Evolutionary conservation across 1,140 invertebrate species (phyloP).

Genomic region (Samia ricini): DNA sequence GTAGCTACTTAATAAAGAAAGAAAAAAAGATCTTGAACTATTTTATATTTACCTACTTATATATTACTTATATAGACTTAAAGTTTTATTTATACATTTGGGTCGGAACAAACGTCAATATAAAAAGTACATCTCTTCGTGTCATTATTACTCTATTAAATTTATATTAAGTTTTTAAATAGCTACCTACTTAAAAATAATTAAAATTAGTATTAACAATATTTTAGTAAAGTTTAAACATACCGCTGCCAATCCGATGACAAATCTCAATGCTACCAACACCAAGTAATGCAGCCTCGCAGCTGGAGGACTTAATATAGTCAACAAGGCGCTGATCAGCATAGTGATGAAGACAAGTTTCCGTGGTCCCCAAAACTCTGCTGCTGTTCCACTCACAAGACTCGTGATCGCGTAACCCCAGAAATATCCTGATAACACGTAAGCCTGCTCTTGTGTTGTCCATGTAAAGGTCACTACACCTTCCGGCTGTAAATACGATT

Average conservation of each 20-base stretch:
- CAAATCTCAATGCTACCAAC: conserved; percentile 80
- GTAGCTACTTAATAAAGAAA: no score
- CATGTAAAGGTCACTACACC: conserved; percentile 57
- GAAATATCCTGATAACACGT: conserved; percentile 63
- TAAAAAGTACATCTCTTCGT: no score
- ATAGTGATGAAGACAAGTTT: conserved; percentile 84
- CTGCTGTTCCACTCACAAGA: conserved; percentile 83
- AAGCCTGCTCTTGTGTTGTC: conserved; percentile 61
- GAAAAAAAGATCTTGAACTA: no score
- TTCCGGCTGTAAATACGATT: conserved; percentile 51
- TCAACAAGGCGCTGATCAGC: conserved; percentile 83
- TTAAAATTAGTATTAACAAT: no score
- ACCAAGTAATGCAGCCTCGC: conserved; percentile 80
- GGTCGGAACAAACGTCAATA: no score
- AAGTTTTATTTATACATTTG: no score
- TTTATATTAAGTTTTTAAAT: no score
- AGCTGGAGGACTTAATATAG: conserved; percentile 82
- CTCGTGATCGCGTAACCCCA: conserved; percentile 78
- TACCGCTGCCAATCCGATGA: conserved; percentile 83
- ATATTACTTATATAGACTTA: no score
- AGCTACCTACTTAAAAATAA: no score
- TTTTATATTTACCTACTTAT: no score
- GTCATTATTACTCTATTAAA: no score
- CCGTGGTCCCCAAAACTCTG: conserved; percentile 85
- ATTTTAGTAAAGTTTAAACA: conserved; percentile 46